Base-by-base conservation (phyloP, 2,797 vertebrate species). In the Acanthurus tractus region DNA sequence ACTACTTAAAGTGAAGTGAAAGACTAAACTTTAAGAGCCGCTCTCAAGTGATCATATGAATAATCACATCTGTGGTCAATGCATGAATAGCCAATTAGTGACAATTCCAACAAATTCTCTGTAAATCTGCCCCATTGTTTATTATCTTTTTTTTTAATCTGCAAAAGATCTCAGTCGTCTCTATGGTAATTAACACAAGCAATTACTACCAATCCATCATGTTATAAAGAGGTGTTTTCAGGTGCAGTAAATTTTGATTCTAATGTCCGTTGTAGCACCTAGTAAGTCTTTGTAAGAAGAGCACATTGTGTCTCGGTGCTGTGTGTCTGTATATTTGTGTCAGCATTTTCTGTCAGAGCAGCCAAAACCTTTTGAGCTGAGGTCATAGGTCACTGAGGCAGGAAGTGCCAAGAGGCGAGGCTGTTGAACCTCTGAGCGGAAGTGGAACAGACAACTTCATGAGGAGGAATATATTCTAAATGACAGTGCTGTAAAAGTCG, bases 321-420 rank as follows among this genome's bases (percentile, higher is more conserved):
- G 17, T 9, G 38, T 57, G 59, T 15, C 13, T 8, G 12, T 38
- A 42, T 74, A 36, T 74, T 36, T 54, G 50, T 56, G 22, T 40
- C 23, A 50, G 52, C 48, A 48, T 46, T 44, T 63, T 63, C 45
- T 61, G n/a, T 59, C 25, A 8, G 3, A 63, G 62, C 59, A 71
- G 61, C 57, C 55, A 25, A 23, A 36, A 58, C 18, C n/a, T 25
- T 59, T 42, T 42, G 25, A 78, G 55, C 11, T 11, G 40, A 74
- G 74, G 57, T 74, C 73, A 46, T 2, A 68, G 63, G 70, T 78
- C 65, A 54, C 18, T 22, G 55, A 54, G 17, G 71, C 54, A 79
- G 68, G 65, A 80, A 70, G 85, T 61, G 6, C 25, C 44, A 52
- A 20, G 70, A 56, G 40, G 6, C 52, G 53, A n/a, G n/a, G 18